These are phyloP conservation scores for Valencia hispanica DNA, from an alignment of 2,797 vertebrate genomes.

Conservation along the genomic window DNA sequence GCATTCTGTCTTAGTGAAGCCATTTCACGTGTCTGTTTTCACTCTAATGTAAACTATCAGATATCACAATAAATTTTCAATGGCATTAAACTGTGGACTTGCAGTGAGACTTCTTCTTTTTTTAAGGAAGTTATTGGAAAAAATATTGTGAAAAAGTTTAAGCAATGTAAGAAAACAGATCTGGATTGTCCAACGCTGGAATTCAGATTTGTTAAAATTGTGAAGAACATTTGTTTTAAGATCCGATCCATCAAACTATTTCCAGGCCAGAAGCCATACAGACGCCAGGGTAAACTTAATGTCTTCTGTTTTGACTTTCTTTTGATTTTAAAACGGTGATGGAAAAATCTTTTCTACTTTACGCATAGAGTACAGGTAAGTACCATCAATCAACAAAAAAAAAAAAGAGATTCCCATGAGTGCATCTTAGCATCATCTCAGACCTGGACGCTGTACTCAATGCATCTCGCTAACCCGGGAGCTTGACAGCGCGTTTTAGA, in stretches of 20 bases:
- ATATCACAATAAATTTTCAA: constrained; percentile 96
- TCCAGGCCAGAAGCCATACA: not conserved
- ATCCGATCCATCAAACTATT: not conserved
- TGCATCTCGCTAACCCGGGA: too few species aligned
- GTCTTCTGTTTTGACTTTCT: too few species aligned
- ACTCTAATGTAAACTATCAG: constrained; percentile 93
- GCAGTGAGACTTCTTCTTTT: constrained; percentile 19
- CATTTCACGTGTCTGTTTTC: constrained; percentile 90
- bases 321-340: too few species aligned
- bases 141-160: too few species aligned
- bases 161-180: not conserved
- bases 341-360: too few species aligned
- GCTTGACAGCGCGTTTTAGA: too few species aligned
- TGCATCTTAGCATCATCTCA: too few species aligned
- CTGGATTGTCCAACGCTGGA: not conserved
- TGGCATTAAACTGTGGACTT: constrained; percentile 71
- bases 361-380: too few species aligned
- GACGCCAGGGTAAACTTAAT: too few species aligned
- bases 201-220: not conserved
- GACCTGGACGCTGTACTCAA: too few species aligned
- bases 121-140: not conserved
- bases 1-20: constrained; percentile 89
- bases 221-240: not conserved
- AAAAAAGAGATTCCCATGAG: too few species aligned
- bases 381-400: too few species aligned